phyloP scores from a whole-genome alignment of 2,113 vertebrate species.

The Gopherus evgoodei region DNA sequence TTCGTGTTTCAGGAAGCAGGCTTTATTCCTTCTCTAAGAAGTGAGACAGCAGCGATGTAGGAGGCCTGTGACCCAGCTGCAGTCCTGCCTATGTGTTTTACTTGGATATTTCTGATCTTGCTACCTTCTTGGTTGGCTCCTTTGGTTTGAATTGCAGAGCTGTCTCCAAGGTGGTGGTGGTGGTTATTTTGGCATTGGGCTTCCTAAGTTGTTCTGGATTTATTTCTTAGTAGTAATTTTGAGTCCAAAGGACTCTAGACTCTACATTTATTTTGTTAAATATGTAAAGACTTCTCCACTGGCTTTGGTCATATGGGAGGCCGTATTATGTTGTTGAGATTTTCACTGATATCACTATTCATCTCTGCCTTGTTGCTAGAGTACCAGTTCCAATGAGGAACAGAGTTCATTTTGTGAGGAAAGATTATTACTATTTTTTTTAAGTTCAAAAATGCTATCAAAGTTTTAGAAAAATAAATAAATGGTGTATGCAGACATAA shows the following conservation, averaged over 20 bases:
- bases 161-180: background rate
- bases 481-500: background rate
- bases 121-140: slow-evolving; percentile 2
- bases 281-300: background rate
- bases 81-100: background rate
- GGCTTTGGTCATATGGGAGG: background rate
- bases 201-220: slow-evolving; percentile 8
- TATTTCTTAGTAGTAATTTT: slow-evolving; percentile 32
- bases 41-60: slow-evolving; percentile 1
- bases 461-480: slow-evolving; percentile 27
- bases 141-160: background rate
- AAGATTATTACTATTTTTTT: background rate
- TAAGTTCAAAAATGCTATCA: slow-evolving; percentile 2
- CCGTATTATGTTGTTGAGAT: background rate
- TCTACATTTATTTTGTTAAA: too few relatives aligned
- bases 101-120: slow-evolving; percentile 46
- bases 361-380: background rate
- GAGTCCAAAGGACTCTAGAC: background rate
- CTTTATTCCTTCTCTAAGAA: background rate
- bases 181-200: slow-evolving; percentile 35
- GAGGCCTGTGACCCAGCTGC: slow-evolving; percentile 26
- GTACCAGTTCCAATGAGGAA: background rate
- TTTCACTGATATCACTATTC: background rate
- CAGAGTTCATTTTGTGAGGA: background rate
- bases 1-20: background rate